These are phyloP conservation scores for Caranx ignobilis DNA, from an alignment of 2,113 vertebrate species.

Conservation along the genomic window DNA sequence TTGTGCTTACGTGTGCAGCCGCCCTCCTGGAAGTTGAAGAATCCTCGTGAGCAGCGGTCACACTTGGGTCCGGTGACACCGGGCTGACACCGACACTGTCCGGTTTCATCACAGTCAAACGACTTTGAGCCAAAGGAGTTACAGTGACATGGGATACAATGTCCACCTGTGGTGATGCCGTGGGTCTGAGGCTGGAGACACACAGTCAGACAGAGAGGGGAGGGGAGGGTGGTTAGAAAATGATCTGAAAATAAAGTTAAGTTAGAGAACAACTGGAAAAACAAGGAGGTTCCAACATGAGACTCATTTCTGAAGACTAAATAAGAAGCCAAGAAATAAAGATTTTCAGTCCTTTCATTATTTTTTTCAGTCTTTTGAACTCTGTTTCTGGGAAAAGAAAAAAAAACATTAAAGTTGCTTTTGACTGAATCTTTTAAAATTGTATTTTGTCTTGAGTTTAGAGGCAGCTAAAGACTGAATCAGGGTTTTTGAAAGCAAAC, in stretches of 20 bases:
- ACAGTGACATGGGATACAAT: conserved; percentile 94
- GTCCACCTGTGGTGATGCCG: conserved; percentile 84
- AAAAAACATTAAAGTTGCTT: no score
- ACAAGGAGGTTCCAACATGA: background rate
- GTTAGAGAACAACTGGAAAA: background rate
- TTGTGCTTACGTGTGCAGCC: conserved; percentile 92
- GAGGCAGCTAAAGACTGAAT: background rate
- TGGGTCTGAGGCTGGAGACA: conserved; percentile 88
- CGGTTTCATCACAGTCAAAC: conserved; percentile 92
- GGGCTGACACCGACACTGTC: conserved; percentile 96
- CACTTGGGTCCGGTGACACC: conserved; percentile 95
- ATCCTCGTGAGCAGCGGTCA: conserved; percentile 91
- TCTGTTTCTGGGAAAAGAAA: no score
- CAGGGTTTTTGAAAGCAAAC: background rate
- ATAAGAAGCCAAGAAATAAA: background rate
- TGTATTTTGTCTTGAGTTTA: background rate
- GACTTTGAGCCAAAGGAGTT: conserved; percentile 98
- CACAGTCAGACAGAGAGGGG: conserved; percentile 11
- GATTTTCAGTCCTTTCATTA: no score
- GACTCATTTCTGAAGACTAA: conserved; percentile 3
- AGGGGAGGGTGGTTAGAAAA: background rate
- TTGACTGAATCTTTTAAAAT: background rate
- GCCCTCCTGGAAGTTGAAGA: conserved; percentile 96
- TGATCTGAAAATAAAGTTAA: background rate
- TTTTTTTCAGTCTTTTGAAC: background rate